Evolutionary conservation across 1,140 invertebrate species (phyloP), one percentile per base, ranked within the genome.

Genomic region (Oryctes rhinoceros): DNA sequence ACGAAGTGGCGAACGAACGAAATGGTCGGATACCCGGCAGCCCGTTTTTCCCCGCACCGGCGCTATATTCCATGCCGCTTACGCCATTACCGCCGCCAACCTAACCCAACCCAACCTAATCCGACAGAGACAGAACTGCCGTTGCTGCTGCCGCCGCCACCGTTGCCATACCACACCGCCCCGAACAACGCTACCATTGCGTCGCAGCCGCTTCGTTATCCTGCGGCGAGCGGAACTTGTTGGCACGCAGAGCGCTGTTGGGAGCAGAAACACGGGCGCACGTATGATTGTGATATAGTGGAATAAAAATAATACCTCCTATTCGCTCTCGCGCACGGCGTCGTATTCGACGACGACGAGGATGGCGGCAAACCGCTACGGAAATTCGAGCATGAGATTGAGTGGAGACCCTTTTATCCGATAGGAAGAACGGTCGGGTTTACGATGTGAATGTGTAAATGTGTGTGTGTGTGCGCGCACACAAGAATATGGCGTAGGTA

Each of bases 341-440:
- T 11, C 11, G 6, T 7, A 76, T 9, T 20, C 0, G 75, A 24
- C 13, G 75, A 48, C 39, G 47, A 76, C 18, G 11, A 47, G 75
- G 47, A 44, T 44, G n/a, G 37, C 13, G 47, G 47, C 39, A 76
- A 76, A 49, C 75, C 39, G 75, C 75, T 44, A 49, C 75, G 75
- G 75, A 76, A 76, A 76, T 76, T 76, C 75, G 75, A 76, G 47
- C 75, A 49, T 49, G 75, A 76, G 75, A 76, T 76, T 76, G 75
- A 76, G 75, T 76, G 37, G 37, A 49, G 75, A 76, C 75, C 75
- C 47, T 76, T 76, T 76, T 71, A 71, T 76, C 47, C 75, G 37
- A 76, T 49, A 76, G 47, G 39, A 49, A 44, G 75, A 76, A 76
- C 75, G 75, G 37, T 76, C 15, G 75, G 39, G 75, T 76, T 76